Evolutionary conservation across 2,797 vertebrate species (phyloP), one percentile per base, ranked within the genome.

Genomic region (Acanthopagrus latus): DNA sequence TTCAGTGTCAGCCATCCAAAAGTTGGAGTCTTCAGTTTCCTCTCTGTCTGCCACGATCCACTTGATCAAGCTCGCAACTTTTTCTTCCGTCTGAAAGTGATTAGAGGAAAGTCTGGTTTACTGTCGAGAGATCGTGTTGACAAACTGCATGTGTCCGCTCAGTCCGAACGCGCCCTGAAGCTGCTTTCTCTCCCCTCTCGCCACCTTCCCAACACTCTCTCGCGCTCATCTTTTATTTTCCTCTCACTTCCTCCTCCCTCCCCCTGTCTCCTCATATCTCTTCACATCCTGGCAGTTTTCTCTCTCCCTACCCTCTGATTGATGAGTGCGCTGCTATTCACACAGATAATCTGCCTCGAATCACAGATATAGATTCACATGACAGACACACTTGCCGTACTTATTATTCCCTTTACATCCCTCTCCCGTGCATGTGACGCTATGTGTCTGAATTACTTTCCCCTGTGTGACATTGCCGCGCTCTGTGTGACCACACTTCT

Each of bases 391-490:
- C 54, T 33, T 11, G 2, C 4, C 33, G 21, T 33, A 20, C 70
- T 76, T 60, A 68, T 76, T 82, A 78, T 64, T 80, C 54, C 60
- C 44, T 58, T 84, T 80, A 74, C n/a, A 65, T 83, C 17, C 2
- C 25, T 62, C 54, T 41, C 27, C 50, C 17, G 47, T 44, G 18
- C 57, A 9, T n/a, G 46, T 52, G 68, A 78, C 25, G 3, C 57
- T 57, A 43, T 25, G 70, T 17, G 17, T 85, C 73, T 78, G 76
- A 74, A 71, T 80, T 55, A 74, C 81, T 64, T 80, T 57, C 64
- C 76, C 81, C 48, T 55, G 47, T 72, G 73, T 87, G 82, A 82
- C 85, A 81, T 78, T n/a, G 14, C 65, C 0, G n/a, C 64, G 43
- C 54, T 51, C 74, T 38, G 29, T 76, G 78, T 79, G 77, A 68